phyloP scores from a whole-genome alignment of 2,888 invertebrate genomes.

The Desoria tigrina region DNA sequence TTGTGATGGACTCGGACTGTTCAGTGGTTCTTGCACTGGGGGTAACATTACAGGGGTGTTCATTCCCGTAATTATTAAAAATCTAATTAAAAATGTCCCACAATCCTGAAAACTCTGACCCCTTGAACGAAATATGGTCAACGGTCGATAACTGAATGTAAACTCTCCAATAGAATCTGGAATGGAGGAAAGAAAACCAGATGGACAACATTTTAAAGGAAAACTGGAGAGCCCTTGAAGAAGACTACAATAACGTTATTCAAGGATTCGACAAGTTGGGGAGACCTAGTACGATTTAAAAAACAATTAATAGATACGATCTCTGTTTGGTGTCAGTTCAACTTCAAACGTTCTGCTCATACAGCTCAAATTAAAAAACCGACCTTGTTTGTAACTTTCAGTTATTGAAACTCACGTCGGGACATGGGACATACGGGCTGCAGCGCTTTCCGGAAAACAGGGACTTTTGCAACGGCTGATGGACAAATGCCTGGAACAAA shows the following conservation, averaged over 20 bases:
- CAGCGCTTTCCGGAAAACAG: not conserved
- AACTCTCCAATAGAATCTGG: constrained; percentile 4
- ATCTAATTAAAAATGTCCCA: no score
- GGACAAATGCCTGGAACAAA: not conserved
- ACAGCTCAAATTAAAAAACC: not conserved
- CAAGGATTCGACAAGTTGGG: not conserved
- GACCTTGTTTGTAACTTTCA: not conserved
- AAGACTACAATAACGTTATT: not conserved
- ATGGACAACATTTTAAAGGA: not conserved
- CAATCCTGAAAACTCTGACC: no score
- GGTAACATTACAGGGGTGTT: no score
- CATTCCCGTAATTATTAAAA: no score
- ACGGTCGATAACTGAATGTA: no score
- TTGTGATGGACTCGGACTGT: no score
- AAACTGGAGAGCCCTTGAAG: not conserved
- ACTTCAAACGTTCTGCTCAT: not conserved
- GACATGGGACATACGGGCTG: not conserved
- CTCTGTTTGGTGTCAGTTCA: not conserved
- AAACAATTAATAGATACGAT: not conserved
- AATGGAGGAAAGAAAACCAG: not conserved
- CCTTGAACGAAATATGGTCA: no score
- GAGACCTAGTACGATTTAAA: not conserved
- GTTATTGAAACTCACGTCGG: not conserved
- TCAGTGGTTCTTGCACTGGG: no score
- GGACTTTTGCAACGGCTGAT: not conserved